Conservation (phyloP, 2,888 invertebrate species). For the Pseudanteris insignis region DNA sequence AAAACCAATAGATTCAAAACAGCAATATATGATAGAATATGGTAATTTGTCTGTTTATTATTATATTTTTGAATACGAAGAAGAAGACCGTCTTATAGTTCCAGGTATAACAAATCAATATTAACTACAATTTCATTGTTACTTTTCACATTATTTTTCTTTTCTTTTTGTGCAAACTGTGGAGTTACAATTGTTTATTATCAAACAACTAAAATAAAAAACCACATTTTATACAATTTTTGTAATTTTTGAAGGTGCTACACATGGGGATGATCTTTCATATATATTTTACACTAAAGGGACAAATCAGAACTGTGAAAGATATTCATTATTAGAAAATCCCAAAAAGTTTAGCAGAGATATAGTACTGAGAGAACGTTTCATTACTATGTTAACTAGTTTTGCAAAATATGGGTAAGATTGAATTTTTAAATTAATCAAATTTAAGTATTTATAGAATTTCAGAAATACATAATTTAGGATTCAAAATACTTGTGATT, state of each 20-base stretch:
- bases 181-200: too few species aligned
- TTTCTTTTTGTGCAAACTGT: too few species aligned
- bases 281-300: conserved; percentile 14
- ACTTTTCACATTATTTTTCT: too few species aligned
- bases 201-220: too few species aligned
- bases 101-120: conserved; percentile 15
- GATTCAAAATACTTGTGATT: too few species aligned
- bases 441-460: too few species aligned
- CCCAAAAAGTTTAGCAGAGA: conserved; percentile 1
- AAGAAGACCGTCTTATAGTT: conserved; percentile 11
- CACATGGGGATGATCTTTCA: conserved; percentile 13
- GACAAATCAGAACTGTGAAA: conserved; percentile 4
- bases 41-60: conserved; percentile 46
- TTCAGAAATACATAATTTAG: too few species aligned
- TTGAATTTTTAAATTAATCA: too few species aligned
- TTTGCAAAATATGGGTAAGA: conserved; percentile 67
- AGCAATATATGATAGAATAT: conserved; percentile 32
- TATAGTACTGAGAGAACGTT: conserved; percentile 63
- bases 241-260: conserved; percentile 15
- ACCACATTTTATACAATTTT: too few species aligned
- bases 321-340: not conserved
- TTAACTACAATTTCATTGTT: too few species aligned
- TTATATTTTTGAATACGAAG: conserved; percentile 47
- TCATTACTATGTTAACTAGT: conserved; percentile 73
- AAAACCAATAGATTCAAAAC: conserved; percentile 48